Evolutionary conservation across 2,113 vertebrate genomes (phyloP), one percentile per base, ranked within the genome.

Genomic region (Xiphorhynchus elegans): DNA sequence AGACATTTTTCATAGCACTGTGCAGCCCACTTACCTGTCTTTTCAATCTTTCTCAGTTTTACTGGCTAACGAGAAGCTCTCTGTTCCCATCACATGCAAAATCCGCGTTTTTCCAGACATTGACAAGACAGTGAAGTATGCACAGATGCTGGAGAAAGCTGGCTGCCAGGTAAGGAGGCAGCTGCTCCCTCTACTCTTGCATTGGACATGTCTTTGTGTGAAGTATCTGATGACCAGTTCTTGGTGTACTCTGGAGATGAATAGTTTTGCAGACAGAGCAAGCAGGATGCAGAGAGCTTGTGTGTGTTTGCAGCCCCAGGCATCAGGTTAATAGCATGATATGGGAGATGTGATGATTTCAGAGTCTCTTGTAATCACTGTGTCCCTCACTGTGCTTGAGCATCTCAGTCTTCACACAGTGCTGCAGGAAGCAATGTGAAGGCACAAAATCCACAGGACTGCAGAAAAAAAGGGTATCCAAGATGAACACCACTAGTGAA

Each of bases 41-140:
- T 75, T 73, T 84, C 80, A 95, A 93, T 73, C 78, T 90, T 90
- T 88, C 90, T 72, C 97, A 99, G 99, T 99, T 96, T 97, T 98
- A 87, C 96, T 99, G 96, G 99, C 99, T 88, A 97, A 99, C 5
- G 98, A 99, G 96, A 99, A 98, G 89, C 98, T 99, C 70, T 99
- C 99, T 6, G 99, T 99, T 94, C 99, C 99, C 5, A 97, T 99
- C 97, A 99, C 99, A 0, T 99, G 99, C 97, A 99, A 99, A 98
- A 99, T 99, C 97, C 98, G 99, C 3, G 98, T 99, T 89, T 99
- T 99, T 95, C 97, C 98, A 26, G 99, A 99, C 96, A 92, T 99
- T 33, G 99, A 99, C 76, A 99, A 98, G 98, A 99, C 99, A 0
- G 98, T 99, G 92, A 93, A 96, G 80, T 99, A 99, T 23, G 99